Evolutionary conservation across 2,888 invertebrate genomes (phyloP), one percentile per base, ranked within the genome.

Genomic region (Meteorus cinctellus): DNA sequence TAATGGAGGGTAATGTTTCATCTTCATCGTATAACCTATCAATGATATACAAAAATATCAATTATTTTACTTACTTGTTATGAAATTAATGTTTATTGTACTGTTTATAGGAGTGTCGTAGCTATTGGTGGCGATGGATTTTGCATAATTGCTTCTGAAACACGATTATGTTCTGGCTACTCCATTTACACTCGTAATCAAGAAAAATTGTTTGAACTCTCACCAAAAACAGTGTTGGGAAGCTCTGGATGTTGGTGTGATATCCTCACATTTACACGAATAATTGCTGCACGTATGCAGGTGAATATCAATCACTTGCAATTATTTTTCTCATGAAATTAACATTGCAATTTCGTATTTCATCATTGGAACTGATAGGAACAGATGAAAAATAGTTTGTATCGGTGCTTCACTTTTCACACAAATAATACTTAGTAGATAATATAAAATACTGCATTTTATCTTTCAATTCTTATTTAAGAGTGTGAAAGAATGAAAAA

Each of bases 161-260:
- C 97, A 0, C 95, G 99, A 82, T 92, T 99, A 60, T 97, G 96
- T 89, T 93, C 96, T 78, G 98, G 98, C 0, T 98, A 95, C 90
- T 94, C 95, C 4, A 98, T 98, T 86, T 95, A 96, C 85, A 96
- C 97, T 0, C 92, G 98, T 55, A 93, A 96, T 75, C 96, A 97
- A 87, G 94, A 95, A 80, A 98, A 98, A 90, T 91, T 98, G 12
- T 97, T 97, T 86, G 91, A 93, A 80, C 90, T 98, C 82, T 96
- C 97, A 0, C 91, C 94, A 0, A 93, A 92, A 68, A 97, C 98
- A 0, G 95, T 99, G 51, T 91, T 99, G n/a, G 98, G 97, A 0
- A 96, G 97, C 74, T 94, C 97, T 29, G 99, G 99, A 27, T 99
- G 99, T 90, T 98, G 99, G 96, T 98, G 98, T 86, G 99, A 99